These are phyloP conservation scores for Neomonachus schauinslandi DNA, from an alignment of 2,113 vertebrate genomes.

Conservation along the genomic window DNA sequence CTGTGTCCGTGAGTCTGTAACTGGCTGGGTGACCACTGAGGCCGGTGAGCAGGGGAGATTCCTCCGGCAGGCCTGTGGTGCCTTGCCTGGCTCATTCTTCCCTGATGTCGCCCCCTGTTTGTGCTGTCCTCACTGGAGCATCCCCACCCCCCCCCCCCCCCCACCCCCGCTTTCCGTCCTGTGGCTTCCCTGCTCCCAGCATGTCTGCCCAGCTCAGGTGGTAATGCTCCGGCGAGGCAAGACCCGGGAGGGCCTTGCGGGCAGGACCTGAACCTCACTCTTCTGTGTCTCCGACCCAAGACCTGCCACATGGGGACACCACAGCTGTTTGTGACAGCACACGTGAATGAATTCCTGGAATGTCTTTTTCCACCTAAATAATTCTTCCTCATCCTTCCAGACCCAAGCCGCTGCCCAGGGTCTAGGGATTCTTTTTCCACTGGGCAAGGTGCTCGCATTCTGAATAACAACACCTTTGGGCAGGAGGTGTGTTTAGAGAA, in stretches of 20 bases:
- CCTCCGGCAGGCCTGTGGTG: neutral
- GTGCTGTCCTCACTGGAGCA: neutral
- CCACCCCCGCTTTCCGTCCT: rapidly evolving
- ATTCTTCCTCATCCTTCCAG: neutral
- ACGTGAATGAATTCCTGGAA: neutral
- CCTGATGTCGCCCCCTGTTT: neutral
- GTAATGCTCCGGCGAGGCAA: too few relatives aligned
- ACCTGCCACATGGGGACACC: too few relatives aligned
- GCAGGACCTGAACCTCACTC: too few relatives aligned
- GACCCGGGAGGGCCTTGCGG: neutral
- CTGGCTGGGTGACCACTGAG: neutral
- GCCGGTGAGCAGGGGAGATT: neutral
- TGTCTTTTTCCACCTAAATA: neutral
- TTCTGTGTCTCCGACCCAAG: too few relatives aligned
- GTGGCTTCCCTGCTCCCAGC: neutral
- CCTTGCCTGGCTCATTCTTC: neutral
- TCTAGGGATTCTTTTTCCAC: neutral
- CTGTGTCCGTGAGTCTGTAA: neutral
- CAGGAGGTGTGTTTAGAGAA: neutral
- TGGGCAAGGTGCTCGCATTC: neutral
- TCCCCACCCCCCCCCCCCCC: rapidly evolving
- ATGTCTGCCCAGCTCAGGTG: neutral
- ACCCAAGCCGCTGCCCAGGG: neutral
- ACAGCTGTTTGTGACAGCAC: rapidly evolving
- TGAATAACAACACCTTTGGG: neutral